Evolutionary conservation across 1,140 invertebrate species (phyloP).

Genomic region (Scaptomyza graminum): DNA sequence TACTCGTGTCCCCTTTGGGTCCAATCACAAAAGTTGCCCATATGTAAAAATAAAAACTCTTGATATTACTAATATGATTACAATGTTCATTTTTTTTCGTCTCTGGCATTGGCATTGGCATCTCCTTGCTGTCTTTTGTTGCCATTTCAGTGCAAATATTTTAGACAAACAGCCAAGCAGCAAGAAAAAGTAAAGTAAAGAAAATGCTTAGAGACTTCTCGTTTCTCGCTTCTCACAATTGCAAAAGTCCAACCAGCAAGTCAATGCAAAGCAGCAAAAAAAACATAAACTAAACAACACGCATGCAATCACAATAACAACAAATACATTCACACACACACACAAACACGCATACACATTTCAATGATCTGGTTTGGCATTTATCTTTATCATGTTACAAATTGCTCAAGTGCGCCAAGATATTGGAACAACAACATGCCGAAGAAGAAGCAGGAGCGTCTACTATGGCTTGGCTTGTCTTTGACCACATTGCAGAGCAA

Average conservation of each 20-base stretch:
- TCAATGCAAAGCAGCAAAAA: slow-evolving; percentile 76
- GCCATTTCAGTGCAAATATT: slow-evolving; percentile 77
- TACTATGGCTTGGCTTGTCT: slow-evolving; percentile 64
- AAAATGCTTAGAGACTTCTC: no score
- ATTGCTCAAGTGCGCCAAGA: slow-evolving; percentile 76
- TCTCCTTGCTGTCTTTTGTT: slow-evolving; percentile 55
- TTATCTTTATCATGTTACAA: slow-evolving; percentile 76
- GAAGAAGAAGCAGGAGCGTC: slow-evolving; percentile 9
- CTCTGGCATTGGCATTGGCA: slow-evolving; percentile 18
- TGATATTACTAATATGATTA: no score
- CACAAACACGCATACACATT: slow-evolving; percentile 23
- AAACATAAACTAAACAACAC: slow-evolving; percentile 76
- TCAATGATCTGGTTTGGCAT: slow-evolving; percentile 63
- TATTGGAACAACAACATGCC: slow-evolving; percentile 51
- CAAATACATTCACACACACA: not conserved
- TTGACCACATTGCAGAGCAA: slow-evolving; percentile 62
- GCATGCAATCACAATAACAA: slow-evolving; percentile 13
- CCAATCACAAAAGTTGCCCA: no score
- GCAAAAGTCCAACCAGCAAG: slow-evolving; percentile 50
- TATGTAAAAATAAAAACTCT: no score
- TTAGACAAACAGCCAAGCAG: slow-evolving; percentile 58
- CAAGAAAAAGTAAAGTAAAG: slow-evolving; percentile 19
- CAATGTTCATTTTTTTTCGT: not conserved
- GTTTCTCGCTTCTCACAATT: slow-evolving; percentile 9
- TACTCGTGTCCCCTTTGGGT: not conserved